Base-by-base conservation (phyloP, 2,113 vertebrate species). In the Rhinoderma darwinii region DNA sequence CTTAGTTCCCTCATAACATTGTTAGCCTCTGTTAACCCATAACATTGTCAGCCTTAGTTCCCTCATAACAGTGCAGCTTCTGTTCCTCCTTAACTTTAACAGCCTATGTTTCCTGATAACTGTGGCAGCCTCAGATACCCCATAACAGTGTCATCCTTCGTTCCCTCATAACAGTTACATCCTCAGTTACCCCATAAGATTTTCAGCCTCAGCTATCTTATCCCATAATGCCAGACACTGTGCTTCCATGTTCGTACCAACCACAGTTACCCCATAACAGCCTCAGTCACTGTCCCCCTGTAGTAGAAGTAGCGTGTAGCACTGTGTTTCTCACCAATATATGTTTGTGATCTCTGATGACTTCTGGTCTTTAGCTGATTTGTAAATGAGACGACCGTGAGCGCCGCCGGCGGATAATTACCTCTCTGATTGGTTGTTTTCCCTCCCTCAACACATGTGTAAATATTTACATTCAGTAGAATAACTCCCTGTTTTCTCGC, bases 391-490 rank as follows among this genome's bases (percentile, higher is more conserved):
- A 63, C n/a, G 59, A 63, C 3, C 27, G 27, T 37, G 11, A 17
- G 37, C 18, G 20, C 41, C 18, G 37, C 35, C 68, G 25, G 8
- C 68, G 20, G 20, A 6, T 75, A 75, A 75, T 75, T 75, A 75
- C 39, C 41, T 15, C 44, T 14, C 73, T 44, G 73, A 47, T 86
- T 91, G 90, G 81, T 35, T 89, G 61, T 89, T 86, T 91, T 74
- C 25, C 50, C 37, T 74, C 32, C 39, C 76, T 83, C 44, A 63
- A 76, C 88, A 54, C 76, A 89, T 87, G 54, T 89, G 89, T 88
- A 89, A 90, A 89, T 94, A 81, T 86, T 93, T 92, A 89, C 54
- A 90, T 90, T 90, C 92, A 89, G 73, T 59, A 86, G 88, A 90
- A 91, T 90, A 92, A 91, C 90, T 91, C 25, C 82, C 81, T 17